Percentiles rank a stretch among this genome's conserved stretches.
These are phyloP conservation scores for Hirtodrosophila cameraria DNA, from an alignment of 2,888 invertebrate genomes.

Conservation along the genomic window DNA sequence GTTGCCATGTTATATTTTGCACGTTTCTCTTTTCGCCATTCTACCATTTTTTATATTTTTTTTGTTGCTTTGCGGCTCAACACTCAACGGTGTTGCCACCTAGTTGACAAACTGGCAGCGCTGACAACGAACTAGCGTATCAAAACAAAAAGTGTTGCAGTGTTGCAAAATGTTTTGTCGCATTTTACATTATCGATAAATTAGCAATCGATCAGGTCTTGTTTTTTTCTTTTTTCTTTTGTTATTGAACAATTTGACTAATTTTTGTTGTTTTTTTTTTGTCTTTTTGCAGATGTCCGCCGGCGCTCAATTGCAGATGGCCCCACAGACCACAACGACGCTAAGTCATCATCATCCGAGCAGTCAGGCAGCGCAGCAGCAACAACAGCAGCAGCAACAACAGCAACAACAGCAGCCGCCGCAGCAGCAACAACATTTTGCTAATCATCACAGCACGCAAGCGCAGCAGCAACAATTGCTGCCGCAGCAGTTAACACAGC, in stretches of 20 bases:
- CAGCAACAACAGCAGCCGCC: slow-evolving; percentile 61
- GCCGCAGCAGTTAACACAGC: slow-evolving; percentile 52
- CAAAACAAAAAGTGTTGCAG: slow-evolving; percentile 65
- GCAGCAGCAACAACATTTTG: slow-evolving; percentile 62
- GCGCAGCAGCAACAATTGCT: slow-evolving; percentile 62
- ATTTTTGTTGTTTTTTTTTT: slow-evolving; percentile 17
- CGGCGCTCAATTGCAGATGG: slow-evolving; percentile 98
- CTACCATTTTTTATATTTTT: slow-evolving; percentile 26
- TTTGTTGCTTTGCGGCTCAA: slow-evolving; percentile 23
- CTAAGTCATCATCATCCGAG: slow-evolving; percentile 83
- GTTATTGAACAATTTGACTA: not conserved
- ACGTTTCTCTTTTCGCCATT: slow-evolving; percentile 50
- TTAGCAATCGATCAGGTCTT: slow-evolving; percentile 15
- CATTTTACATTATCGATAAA: slow-evolving; percentile 44
- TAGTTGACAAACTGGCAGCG: slow-evolving; percentile 50
- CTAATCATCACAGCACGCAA: slow-evolving; percentile 68
- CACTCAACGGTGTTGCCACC: slow-evolving; percentile 54
- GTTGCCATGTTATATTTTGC: slow-evolving; percentile 56
- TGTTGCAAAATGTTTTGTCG: slow-evolving; percentile 43
- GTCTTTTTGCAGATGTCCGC: slow-evolving; percentile 92
- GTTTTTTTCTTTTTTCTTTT: not conserved
- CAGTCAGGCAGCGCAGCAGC: slow-evolving; percentile 78
- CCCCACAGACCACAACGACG: slow-evolving; percentile 93
- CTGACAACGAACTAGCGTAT: slow-evolving; percentile 55
- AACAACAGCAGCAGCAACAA: slow-evolving; percentile 72